A percentile compares a stretch with the other conserved stretches of the same genome.
phyloP scores from a whole-genome alignment of 2,888 invertebrate genomes.

The Melieria picta region DNA sequence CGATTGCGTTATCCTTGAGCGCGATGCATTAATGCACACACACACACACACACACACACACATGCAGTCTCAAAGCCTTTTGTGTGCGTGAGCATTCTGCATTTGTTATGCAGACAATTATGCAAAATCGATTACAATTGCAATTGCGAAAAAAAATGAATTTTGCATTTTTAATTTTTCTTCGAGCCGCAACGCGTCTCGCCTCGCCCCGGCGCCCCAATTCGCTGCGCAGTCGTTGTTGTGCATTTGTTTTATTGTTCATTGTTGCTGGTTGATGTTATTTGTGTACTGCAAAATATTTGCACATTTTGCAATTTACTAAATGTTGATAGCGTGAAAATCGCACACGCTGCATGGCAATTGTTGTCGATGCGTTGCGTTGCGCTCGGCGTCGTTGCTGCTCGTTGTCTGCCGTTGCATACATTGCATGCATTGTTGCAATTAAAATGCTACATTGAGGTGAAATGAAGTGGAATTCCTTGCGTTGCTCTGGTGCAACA shows the following conservation, averaged over 20 bases:
- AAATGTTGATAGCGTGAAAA: constrained; percentile 24
- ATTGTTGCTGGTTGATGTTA: constrained; percentile 18
- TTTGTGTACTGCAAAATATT: constrained; percentile 19
- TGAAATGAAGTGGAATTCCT: constrained; percentile 22
- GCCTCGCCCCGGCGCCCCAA: background rate
- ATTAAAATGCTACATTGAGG: constrained; percentile 18
- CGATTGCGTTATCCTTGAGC: background rate
- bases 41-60: background rate
- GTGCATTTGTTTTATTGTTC: constrained; percentile 11
- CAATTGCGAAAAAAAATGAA: constrained; percentile 56
- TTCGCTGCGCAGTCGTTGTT: constrained; percentile 10
- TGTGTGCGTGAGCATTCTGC: background rate
- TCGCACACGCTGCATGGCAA: background rate
- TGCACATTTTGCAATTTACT: constrained; percentile 31
- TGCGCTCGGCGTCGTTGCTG: too few relatives aligned
- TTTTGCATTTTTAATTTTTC: constrained; percentile 48
- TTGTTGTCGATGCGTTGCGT: constrained; percentile 6
- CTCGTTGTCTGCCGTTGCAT: background rate
- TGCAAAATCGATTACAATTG: constrained; percentile 61
- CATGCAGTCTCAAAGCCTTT: background rate
- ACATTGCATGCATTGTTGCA: background rate
- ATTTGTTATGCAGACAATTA: constrained; percentile 53
- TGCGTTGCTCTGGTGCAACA: background rate
- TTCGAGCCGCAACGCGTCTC: constrained; percentile 3
- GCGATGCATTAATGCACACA: background rate